Percentiles rank a stretch among this genome's conserved stretches.
phyloP scores from a whole-genome alignment of 2,797 vertebrate species.

The Tangara arthus region DNA sequence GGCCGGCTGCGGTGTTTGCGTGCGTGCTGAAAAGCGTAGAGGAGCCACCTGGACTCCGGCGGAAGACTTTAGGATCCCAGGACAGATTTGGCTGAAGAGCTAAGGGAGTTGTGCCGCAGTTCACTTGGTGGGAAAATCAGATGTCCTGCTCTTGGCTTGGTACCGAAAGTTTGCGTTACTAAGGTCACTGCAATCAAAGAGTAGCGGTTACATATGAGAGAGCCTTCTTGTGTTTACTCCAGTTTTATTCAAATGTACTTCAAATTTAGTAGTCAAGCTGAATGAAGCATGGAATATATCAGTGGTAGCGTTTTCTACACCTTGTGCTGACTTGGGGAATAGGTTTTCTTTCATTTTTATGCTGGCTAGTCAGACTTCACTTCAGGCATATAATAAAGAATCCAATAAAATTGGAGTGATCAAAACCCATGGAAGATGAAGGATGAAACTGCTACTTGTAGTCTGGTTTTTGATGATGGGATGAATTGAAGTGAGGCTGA shows the following conservation, averaged over 20 bases:
- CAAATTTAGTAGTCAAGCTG: not conserved
- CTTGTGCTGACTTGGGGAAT: not conserved
- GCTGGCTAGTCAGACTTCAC: not conserved
- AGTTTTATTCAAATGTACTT: not conserved
- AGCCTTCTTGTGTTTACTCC: not conserved
- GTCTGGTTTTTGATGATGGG: not conserved
- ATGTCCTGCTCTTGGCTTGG: slow-evolving; percentile 21
- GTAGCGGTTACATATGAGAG: not conserved
- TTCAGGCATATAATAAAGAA: not conserved
- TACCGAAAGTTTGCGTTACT: not conserved
- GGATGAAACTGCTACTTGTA: not conserved
- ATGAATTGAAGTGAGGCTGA: not conserved
- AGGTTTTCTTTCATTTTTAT: not conserved
- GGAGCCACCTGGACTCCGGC: not conserved
- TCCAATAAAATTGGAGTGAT: not conserved
- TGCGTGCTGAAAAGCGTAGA: not conserved
- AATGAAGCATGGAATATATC: not conserved
- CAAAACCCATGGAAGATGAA: not conserved
- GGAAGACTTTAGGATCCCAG: not conserved
- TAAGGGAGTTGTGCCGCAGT: slow-evolving; percentile 20
- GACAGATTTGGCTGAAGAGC: not conserved
- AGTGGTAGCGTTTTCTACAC: not conserved
- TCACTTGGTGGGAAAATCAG: slow-evolving; percentile 47
- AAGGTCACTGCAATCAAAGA: not conserved
- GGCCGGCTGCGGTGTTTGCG: not conserved